Evolutionary conservation across 2,888 invertebrate species (phyloP), one percentile per base, ranked within the genome.

Genomic region (Azorinus chamasolen): DNA sequence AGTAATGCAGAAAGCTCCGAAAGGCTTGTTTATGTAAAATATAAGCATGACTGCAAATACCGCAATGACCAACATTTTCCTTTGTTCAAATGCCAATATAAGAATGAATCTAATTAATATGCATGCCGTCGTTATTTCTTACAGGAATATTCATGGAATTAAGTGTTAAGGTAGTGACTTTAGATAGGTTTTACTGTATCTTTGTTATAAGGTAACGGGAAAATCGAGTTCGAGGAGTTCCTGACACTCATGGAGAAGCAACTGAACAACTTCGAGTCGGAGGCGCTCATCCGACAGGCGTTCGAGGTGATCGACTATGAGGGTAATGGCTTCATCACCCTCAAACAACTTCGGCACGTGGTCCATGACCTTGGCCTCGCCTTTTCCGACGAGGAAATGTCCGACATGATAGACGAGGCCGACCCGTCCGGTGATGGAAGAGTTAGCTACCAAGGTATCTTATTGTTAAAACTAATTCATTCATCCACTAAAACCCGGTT

Each of bases 211-310:
- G 83, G 78, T 25, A 83, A 83, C 53, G 79, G 83, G 16, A 79
- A 79, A 58, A 80, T 83, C 1, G 83, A 83, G 59, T 78, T 80
- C 55, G 43, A 63, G 8, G 83, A 83, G 54, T 83, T 83, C 27
- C 63, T 79, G 5, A 22, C 46, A 20, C 53, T 83, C 22, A 83
- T 83, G 83, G 72, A 77, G 54, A 75, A 61, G 55, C 72, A 78
- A 37, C 50, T 78, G n/a, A 63, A 75, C 37, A 25, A 61, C 10
- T 66, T 74, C 41, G 83, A 78, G 22, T 71, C 75, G 0, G 83
- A 83, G 55, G 66, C 71, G 37, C 61, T 76, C 22, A 77, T 83
- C 16, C 45, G 69, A 14, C 77, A 69, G n/a, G 78, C 79, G 2
- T 83, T 83, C 58, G 68, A 68, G 16, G 75, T 83, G 16, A 68